Evolutionary conservation across 2,113 vertebrate genomes (phyloP), one percentile per base, ranked within the genome.

Genomic region (Thalassoma bifasciatum): DNA sequence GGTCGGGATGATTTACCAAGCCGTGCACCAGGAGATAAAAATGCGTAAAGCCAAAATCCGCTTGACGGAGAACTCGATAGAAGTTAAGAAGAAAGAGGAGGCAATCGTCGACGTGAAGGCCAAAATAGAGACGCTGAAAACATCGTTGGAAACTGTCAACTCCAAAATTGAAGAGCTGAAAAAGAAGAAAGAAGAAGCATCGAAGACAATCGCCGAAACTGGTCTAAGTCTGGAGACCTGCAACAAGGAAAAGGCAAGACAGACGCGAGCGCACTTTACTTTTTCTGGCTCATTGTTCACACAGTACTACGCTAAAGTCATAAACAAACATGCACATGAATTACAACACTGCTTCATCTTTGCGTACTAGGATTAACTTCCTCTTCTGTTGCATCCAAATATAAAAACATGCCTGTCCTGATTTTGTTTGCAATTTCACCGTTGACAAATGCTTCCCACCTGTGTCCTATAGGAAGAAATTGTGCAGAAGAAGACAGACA

Each of bases 1-100:
- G 87, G 10, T 4, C 0, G 40, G 52, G 0, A 57, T 93, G 72
- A 14, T 74, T 22, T 78, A 66, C 57, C 88, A 93, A 57, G 69
- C 86, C 1, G 1, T 89, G 62, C 58, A 42, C 3, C 92, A 94
- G 83, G 93, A 94, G 84, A 0, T 88, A 1, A 9, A 1, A 2
- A 62, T 93, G 16, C 74, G 51, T 1, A 0, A 11, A 0, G 0
- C 80, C 36, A 90, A 68, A 22, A 1, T 0, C 6, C 53, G 61
- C 40, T 40, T 85, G 10, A 0, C 1, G 8, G 10, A 54, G 1
- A 54, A 10, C 57, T 2, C 24, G 1, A 10, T 1, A 0, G 47
- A 86, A 40, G n/a, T 90, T 10, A 77, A 67, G 38, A 37, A 0
- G 14, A 90, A 86, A 9, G 93, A 94, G 67, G n/a, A 53, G 0